phyloP scores from a whole-genome alignment of 2,888 invertebrate species.

The Perdita meconis region DNA sequence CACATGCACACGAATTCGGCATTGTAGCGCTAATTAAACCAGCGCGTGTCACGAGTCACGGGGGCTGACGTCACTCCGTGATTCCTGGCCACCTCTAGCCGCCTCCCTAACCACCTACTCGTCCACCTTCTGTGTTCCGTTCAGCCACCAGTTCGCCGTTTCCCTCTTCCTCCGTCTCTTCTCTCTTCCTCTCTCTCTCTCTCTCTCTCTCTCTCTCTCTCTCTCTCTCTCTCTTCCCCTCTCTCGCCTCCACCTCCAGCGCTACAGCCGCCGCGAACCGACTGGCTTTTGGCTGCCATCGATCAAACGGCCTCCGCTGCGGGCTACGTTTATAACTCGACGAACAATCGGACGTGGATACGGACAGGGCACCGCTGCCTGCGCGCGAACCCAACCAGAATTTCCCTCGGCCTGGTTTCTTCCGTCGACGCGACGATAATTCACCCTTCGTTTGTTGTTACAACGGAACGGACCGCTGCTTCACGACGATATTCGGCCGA shows the following conservation, averaged over 20 bases:
- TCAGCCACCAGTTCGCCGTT: conserved; percentile 26
- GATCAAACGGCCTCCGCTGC: conserved; percentile 69
- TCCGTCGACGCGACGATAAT: conserved; percentile 58
- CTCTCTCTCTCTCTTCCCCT: conserved; percentile 14
- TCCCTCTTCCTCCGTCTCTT: conserved; percentile 13
- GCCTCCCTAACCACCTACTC: conserved; percentile 43
- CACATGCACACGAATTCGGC: conserved; percentile 73
- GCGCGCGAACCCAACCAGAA: conserved; percentile 43
- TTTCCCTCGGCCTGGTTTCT: conserved; percentile 58
- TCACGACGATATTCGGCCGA: conserved; percentile 6
- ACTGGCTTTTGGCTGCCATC: conserved; percentile 68
- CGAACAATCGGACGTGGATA: conserved; percentile 54
- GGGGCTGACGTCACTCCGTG: conserved; percentile 78
- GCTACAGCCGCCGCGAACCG: conserved; percentile 17
- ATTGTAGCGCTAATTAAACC: conserved; percentile 82
- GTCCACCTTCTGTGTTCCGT: conserved; percentile 66
- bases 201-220: too few relatives aligned
- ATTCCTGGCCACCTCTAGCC: conserved; percentile 71
- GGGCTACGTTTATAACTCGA: conserved; percentile 57
- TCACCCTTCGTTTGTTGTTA: conserved; percentile 54
- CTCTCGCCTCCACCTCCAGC: conserved; percentile 22
- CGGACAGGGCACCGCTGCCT: conserved; percentile 18
- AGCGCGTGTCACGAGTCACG: conserved; percentile 81
- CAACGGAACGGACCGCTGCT: conserved; percentile 32
- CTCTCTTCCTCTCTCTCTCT: neutral